phyloP scores from a whole-genome alignment of 2,888 invertebrate species.

The Tenthredo mesomela region DNA sequence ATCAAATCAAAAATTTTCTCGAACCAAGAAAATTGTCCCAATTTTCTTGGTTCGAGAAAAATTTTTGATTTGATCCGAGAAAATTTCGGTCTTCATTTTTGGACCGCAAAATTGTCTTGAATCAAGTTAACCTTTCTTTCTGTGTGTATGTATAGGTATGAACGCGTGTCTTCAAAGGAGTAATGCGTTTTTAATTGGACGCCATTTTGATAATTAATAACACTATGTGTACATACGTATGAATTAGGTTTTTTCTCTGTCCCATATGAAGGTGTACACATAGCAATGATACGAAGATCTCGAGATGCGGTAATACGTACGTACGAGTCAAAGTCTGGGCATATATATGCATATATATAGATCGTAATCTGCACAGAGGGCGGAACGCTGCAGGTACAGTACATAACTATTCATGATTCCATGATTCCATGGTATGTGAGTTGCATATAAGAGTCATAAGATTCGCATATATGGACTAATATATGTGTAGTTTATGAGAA shows the following conservation, averaged over 20 bases:
- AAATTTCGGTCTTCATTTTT: too few species aligned
- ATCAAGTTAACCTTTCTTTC: too few species aligned
- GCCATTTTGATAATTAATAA: conserved; percentile 47
- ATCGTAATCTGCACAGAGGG: conserved; percentile 44
- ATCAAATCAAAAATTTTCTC: too few species aligned
- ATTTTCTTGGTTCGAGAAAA: too few species aligned
- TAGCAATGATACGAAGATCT: background rate
- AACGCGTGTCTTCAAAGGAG: background rate
- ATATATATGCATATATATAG: background rate
- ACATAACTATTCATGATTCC: background rate
- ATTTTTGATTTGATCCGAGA: too few species aligned
- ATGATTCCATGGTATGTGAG: background rate
- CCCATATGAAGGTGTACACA: background rate
- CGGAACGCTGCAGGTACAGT: conserved; percentile 4
- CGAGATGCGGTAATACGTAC: background rate
- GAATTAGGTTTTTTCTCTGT: background rate
- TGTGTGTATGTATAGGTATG: too few species aligned
- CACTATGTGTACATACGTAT: background rate
- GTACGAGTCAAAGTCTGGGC: background rate
- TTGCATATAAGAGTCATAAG: background rate
- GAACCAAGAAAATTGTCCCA: too few species aligned
- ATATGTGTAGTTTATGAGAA: background rate
- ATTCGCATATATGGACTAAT: background rate
- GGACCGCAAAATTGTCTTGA: too few species aligned
- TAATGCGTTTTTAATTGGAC: conserved; percentile 47